Percentiles rank a stretch among this genome's conserved stretches.
These are phyloP conservation scores for Synergus umbraculus DNA, from an alignment of 2,888 invertebrate species.

Conservation along the genomic window DNA sequence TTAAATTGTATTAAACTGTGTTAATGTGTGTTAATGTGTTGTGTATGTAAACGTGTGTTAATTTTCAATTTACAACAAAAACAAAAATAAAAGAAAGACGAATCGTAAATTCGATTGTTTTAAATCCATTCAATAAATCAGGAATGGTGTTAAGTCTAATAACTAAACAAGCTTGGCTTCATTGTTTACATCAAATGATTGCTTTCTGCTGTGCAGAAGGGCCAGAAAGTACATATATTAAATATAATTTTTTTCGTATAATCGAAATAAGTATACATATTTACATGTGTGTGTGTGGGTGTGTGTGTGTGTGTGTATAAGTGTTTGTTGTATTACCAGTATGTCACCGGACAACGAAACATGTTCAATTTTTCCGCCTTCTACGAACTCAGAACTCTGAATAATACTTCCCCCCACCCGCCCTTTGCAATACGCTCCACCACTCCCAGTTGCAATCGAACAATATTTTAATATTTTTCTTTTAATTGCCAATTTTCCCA, in stretches of 20 bases:
- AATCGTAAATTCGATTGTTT: background rate
- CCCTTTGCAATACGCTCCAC: background rate
- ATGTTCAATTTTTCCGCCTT: background rate
- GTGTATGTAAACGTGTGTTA: constrained; percentile 45
- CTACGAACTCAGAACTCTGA: background rate
- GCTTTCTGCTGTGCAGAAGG: background rate
- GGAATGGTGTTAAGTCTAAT: constrained; percentile 13
- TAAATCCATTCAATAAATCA: constrained; percentile 1
- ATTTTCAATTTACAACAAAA: constrained; percentile 9
- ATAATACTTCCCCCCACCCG: background rate
- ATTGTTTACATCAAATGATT: constrained; percentile 12
- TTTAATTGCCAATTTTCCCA: constrained; percentile 4
- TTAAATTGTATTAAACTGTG: constrained; percentile 19
- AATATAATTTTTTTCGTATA: constrained; percentile 27
- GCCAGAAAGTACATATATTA: constrained; percentile 20
- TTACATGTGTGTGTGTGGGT: constrained; percentile 27
- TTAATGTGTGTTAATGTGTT: constrained; percentile 46
- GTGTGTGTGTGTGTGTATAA: constrained; percentile 18
- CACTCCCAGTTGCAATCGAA: background rate
- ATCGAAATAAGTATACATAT: constrained; percentile 27
- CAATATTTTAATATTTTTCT: background rate
- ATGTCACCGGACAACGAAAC: background rate
- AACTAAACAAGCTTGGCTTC: constrained; percentile 19
- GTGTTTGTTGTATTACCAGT: constrained; percentile 33
- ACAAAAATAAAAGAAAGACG: background rate